Conservation (phyloP, 2,888 invertebrate genomes). For the Anorthoa munda region DNA sequence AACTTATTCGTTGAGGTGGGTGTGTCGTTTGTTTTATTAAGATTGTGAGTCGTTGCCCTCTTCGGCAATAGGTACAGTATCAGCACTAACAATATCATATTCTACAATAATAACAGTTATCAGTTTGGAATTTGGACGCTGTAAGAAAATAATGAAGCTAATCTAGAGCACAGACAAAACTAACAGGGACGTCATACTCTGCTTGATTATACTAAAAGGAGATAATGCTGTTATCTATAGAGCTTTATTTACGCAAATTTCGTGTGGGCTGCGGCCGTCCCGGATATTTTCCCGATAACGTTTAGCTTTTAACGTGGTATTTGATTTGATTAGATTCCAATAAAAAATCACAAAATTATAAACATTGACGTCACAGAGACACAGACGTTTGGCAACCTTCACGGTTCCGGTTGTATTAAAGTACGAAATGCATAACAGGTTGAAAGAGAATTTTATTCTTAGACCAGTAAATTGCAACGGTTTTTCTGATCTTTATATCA, state of each 20-base stretch:
- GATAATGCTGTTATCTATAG: conserved; percentile 45
- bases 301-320: conserved; percentile 35
- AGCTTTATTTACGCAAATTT: conserved; percentile 54
- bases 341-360: conserved; percentile 34
- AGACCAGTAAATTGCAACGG: neutral
- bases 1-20: conserved; percentile 35
- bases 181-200: conserved; percentile 42
- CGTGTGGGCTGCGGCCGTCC: conserved; percentile 33
- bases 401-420: conserved; percentile 10
- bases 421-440: neutral
- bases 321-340: conserved; percentile 56
- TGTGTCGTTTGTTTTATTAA: conserved; percentile 53
- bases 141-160: conserved; percentile 45
- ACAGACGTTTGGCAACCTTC: conserved; percentile 50
- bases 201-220: conserved; percentile 41
- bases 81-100: conserved; percentile 11
- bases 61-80: conserved; percentile 13
- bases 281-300: conserved; percentile 43
- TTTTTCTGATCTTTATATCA: neutral
- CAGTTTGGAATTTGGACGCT: conserved; percentile 45
- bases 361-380: conserved; percentile 52
- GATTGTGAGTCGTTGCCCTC: conserved; percentile 41
- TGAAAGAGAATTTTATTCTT: neutral
- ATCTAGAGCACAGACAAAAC: conserved; percentile 34
- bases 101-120: conserved; percentile 47